Evolutionary conservation across 2,888 invertebrate species (phyloP).

Genomic region (Lymantria monacha): DNA sequence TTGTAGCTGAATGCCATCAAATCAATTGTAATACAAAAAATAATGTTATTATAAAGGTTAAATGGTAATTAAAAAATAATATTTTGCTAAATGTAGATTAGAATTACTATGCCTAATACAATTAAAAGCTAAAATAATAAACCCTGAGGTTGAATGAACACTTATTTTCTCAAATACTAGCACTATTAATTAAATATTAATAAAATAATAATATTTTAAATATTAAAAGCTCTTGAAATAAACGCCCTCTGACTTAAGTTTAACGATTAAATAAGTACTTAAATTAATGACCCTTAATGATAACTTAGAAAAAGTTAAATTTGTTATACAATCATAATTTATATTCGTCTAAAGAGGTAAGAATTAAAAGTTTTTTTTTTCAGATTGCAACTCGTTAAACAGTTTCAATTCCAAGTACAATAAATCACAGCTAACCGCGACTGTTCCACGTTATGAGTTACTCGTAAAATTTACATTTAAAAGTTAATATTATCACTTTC

Average conservation of each 20-base stretch:
- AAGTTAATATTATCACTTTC: slow-evolving; percentile 77
- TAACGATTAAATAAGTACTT: slow-evolving; percentile 66
- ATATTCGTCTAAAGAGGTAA: slow-evolving; percentile 79
- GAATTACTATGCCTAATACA: too few relatives aligned
- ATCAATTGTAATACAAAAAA: too few relatives aligned
- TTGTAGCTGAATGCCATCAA: too few relatives aligned
- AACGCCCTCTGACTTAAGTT: slow-evolving; percentile 28
- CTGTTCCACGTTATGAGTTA: slow-evolving; percentile 80
- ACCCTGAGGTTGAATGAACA: too few relatives aligned
- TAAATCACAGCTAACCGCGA: slow-evolving; percentile 79
- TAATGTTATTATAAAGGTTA: too few relatives aligned
- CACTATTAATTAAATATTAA: too few relatives aligned
- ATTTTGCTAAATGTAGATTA: too few relatives aligned
- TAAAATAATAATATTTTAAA: too few relatives aligned
- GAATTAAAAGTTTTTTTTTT: slow-evolving; percentile 80
- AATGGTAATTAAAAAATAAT: too few relatives aligned
- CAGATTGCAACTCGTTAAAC: slow-evolving; percentile 80
- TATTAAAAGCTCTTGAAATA: too few relatives aligned
- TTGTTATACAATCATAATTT: slow-evolving; percentile 72
- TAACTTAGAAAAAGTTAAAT: slow-evolving; percentile 69
- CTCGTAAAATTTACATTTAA: slow-evolving; percentile 82
- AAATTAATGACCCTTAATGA: slow-evolving; percentile 65
- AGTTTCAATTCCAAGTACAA: slow-evolving; percentile 78
- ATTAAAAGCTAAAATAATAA: too few relatives aligned
- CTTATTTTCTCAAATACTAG: too few relatives aligned